These are phyloP conservation scores for Microtus pennsylvanicus DNA, from an alignment of 2,113 vertebrate genomes.

Conservation along the genomic window DNA sequence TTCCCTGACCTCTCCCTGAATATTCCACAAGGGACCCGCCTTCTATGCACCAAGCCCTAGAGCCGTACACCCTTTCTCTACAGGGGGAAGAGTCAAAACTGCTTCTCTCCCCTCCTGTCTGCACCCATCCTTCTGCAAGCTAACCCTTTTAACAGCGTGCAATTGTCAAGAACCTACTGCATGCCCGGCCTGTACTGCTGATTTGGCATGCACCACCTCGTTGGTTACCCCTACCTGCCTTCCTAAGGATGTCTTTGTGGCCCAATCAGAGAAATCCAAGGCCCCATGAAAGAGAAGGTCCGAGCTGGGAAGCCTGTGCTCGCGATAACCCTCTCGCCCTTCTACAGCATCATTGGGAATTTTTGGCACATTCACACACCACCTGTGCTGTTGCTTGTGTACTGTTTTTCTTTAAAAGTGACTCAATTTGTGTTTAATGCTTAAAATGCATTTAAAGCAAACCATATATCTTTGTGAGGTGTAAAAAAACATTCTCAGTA, in stretches of 20 bases:
- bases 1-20: not conserved
- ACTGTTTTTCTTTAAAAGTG: conserved; percentile 10
- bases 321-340: not conserved
- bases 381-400: not conserved
- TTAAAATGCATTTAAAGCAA: conserved; percentile 26
- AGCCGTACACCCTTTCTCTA: not conserved
- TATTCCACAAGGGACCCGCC: not conserved
- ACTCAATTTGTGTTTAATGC: conserved; percentile 32
- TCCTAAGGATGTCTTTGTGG: not conserved
- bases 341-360: not conserved
- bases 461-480: not conserved
- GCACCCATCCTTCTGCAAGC: not conserved
- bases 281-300: not conserved
- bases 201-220: not conserved
- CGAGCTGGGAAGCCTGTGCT: not conserved
- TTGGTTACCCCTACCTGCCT: not conserved
- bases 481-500: not conserved
- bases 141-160: too few species aligned
- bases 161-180: not conserved
- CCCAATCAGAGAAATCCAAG: not conserved
- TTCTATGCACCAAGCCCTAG: not conserved
- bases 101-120: not conserved
- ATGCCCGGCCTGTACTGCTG: not conserved
- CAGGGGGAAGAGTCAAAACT: not conserved
- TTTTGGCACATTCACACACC: not conserved